phyloP scores from a whole-genome alignment of 2,888 invertebrate species.

The Urechis unicinctus region DNA sequence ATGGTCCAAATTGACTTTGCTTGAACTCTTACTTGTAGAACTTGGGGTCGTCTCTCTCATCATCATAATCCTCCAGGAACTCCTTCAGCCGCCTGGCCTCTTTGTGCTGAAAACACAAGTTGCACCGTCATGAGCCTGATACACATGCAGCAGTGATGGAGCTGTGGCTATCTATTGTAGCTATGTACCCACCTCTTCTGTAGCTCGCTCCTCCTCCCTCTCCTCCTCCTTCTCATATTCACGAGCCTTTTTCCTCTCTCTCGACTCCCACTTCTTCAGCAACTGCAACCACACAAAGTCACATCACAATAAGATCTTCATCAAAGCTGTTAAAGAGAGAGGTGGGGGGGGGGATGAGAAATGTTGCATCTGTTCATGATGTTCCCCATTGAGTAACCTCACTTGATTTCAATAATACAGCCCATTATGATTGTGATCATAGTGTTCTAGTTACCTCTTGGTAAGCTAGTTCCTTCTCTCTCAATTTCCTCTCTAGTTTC shows the following conservation, averaged over 20 bases:
- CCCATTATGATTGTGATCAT: too few relatives aligned
- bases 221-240: constrained; percentile 85
- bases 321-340: too few relatives aligned
- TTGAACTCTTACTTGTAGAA: constrained; percentile 92
- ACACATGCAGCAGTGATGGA: too few relatives aligned
- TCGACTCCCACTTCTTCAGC: constrained; percentile 48
- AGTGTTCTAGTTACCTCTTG: constrained; percentile 60
- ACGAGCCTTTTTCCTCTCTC: constrained; percentile 58
- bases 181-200: constrained; percentile 60
- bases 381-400: too few relatives aligned
- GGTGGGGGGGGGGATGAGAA: too few relatives aligned
- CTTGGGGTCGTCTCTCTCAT: constrained; percentile 93
- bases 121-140: too few relatives aligned
- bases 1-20: too few relatives aligned
- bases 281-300: constrained; percentile 51
- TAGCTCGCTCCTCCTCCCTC: constrained; percentile 74
- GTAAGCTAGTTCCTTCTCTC: constrained; percentile 94
- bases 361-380: too few relatives aligned
- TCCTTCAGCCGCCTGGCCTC: constrained; percentile 92
- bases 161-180: too few relatives aligned
- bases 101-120: constrained; percentile 55
- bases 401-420: too few relatives aligned
- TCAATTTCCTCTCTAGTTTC: constrained; percentile 79
- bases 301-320: too few relatives aligned
- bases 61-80: constrained; percentile 98